These are phyloP conservation scores for Rhinoraja longicauda DNA, from an alignment of 2,797 vertebrate genomes.

Conservation along the genomic window DNA sequence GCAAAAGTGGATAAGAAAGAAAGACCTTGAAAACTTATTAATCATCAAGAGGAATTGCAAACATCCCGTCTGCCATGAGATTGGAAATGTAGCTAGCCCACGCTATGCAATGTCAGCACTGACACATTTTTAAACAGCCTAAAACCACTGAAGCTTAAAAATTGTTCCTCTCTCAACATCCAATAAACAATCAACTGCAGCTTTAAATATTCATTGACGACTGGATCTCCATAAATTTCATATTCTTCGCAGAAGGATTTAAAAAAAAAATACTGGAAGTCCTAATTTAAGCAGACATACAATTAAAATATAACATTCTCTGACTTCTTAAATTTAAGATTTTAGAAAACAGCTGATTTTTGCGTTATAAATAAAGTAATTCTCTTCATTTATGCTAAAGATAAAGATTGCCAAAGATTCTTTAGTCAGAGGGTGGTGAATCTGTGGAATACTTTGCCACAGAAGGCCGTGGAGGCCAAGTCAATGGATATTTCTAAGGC, in stretches of 20 bases:
- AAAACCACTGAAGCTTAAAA: neutral
- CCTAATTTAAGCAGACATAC: neutral
- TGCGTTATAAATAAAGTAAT: neutral
- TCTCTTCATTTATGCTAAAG: neutral
- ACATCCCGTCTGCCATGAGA: neutral
- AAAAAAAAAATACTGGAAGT: neutral
- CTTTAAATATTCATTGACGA: constrained; percentile 28
- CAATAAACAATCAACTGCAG: constrained; percentile 18
- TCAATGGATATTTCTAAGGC: too few relatives aligned
- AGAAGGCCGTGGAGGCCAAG: too few relatives aligned
- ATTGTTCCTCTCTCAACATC: constrained; percentile 4
- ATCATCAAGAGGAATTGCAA: neutral
- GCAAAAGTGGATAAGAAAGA: neutral
- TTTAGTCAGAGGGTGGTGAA: too few relatives aligned
- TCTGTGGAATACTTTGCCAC: too few relatives aligned
- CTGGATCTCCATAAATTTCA: constrained; percentile 31
- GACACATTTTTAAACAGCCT: constrained; percentile 32
- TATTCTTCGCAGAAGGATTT: neutral
- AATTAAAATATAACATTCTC: constrained; percentile 11
- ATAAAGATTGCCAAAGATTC: neutral
- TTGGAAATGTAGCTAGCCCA: neutral
- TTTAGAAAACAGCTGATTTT: neutral
- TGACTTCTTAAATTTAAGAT: neutral
- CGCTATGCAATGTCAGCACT: constrained; percentile 15
- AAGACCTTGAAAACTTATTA: neutral